Evolutionary conservation across 37 sponge, comb jelly and placozoan species (phyloP).

Genomic region (Beroe forskalii): DNA sequence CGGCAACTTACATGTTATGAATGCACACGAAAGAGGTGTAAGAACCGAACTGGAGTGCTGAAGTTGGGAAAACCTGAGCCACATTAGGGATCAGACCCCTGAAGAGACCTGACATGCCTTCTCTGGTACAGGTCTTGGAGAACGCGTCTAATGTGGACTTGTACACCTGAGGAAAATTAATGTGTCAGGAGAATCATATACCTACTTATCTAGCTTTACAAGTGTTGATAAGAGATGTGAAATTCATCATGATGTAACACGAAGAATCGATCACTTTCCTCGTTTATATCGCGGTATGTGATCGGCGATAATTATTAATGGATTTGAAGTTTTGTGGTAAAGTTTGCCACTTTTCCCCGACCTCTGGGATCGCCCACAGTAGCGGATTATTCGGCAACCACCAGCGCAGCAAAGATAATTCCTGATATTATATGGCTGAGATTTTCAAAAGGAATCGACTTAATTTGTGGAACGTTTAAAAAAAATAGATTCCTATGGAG

Average conservation of each 20-base stretch:
- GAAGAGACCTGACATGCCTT: conserved; percentile 18
- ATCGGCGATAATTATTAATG: too few species aligned
- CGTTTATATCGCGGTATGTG: too few species aligned
- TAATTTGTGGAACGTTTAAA: too few species aligned
- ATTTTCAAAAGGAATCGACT: too few species aligned
- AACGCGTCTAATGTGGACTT: background rate
- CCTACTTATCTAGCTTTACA: too few species aligned
- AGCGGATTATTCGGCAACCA: too few species aligned
- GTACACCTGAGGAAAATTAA: conserved; percentile 2
- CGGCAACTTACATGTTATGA: background rate
- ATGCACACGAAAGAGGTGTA: conserved; percentile 5
- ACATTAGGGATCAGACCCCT: conserved; percentile 28
- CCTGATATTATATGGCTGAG: too few species aligned
- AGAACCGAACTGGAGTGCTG: conserved; percentile 33
- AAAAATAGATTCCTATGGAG: too few species aligned
- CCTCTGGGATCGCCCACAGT: too few species aligned
- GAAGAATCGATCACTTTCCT: background rate
- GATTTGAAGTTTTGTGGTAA: too few species aligned
- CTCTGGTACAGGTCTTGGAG: background rate
- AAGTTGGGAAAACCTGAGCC: background rate
- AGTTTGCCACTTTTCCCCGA: too few species aligned
- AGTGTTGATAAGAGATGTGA: background rate
- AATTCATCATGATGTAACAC: background rate
- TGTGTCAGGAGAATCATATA: background rate
- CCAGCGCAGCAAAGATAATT: too few species aligned